Percentiles rank a stretch among this genome's conserved stretches.
Evolutionary conservation across 2,797 vertebrate genomes (phyloP).

Genomic region (Manis crassicaudata): DNA sequence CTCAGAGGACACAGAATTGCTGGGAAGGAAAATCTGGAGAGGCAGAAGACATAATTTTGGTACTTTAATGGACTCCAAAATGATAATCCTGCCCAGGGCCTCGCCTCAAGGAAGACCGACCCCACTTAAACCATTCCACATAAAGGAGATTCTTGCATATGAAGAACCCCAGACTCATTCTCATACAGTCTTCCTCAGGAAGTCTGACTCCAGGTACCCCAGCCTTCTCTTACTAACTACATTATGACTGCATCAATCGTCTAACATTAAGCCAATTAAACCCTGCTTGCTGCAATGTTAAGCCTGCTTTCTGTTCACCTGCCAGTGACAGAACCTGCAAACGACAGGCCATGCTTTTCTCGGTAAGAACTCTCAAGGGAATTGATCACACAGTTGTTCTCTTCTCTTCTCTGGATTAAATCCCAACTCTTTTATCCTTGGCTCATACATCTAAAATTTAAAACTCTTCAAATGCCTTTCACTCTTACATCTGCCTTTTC

Average conservation of each 20-base stretch:
- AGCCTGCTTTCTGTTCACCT: neutral
- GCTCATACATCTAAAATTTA: neutral
- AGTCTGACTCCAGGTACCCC: neutral
- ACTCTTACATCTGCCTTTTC: neutral
- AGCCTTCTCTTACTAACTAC: neutral
- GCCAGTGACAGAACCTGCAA: neutral
- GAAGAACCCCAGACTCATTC: neutral
- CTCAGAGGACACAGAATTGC: slow-evolving; percentile 20
- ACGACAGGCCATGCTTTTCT: neutral
- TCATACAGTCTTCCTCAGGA: neutral
- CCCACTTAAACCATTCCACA: neutral
- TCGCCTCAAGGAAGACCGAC: neutral
- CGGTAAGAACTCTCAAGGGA: neutral
- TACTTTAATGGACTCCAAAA: neutral
- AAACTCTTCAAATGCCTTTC: neutral
- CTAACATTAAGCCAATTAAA: neutral
- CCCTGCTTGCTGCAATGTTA: neutral
- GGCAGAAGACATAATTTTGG: neutral
- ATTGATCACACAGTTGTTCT: neutral
- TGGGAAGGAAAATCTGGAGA: neutral
- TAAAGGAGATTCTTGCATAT: neutral
- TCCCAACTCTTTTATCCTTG: neutral
- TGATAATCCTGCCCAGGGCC: neutral
- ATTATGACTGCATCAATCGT: neutral
- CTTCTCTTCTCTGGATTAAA: neutral